Evolutionary conservation across 2,113 vertebrate genomes (phyloP), one percentile per base, ranked within the genome.

Genomic region (human): DNA sequence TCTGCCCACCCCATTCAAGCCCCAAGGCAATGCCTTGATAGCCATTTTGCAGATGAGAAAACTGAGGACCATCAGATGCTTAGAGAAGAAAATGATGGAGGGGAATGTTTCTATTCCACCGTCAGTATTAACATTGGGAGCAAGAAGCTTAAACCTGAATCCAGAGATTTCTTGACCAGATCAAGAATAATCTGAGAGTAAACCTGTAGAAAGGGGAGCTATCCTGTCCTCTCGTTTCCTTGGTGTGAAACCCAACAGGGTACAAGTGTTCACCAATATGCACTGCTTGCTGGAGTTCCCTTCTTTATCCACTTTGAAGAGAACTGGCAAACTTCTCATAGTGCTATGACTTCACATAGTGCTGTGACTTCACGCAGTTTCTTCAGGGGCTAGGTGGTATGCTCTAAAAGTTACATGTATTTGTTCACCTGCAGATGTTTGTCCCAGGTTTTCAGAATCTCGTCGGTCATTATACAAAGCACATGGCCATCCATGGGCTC

Each of bases 201-300:
- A 38, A 40, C 14, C 1, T n/a, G 30, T 70, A 50, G 1, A 0
- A 0, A 8, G 6, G 25, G 23, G 23, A 30, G 6, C 43, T 6
- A 9, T 5, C 1, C 5, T 0, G 2, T 11, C 9, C 76, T 4
- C 0, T 0, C 23, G 22, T 50, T 66, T 5, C 20, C 43, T 61
- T 32, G 14, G 4, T 50, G 14, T 76, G 50, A 55, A 25, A 14
- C 16, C 14, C 6, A 8, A 3, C 50, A 1, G 0, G 55, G 64
- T 0, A 0, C 66, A 30, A 8, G 0, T 0, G 1, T n/a, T 57
- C 57, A 2, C 22, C 43, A 1, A 2, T 0, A 0, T 0, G 8
- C 12, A 3, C 9, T 52, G 76, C 48, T 40, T 6, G 4, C 9
- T 1, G 27, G 10, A 4, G 10, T 27, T 48, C 35, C 20, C 40